Percentiles rank a stretch among this genome's conserved stretches.
Conservation (phyloP, 2,113 vertebrate species). For the Leptodactylus fuscus region DNA sequence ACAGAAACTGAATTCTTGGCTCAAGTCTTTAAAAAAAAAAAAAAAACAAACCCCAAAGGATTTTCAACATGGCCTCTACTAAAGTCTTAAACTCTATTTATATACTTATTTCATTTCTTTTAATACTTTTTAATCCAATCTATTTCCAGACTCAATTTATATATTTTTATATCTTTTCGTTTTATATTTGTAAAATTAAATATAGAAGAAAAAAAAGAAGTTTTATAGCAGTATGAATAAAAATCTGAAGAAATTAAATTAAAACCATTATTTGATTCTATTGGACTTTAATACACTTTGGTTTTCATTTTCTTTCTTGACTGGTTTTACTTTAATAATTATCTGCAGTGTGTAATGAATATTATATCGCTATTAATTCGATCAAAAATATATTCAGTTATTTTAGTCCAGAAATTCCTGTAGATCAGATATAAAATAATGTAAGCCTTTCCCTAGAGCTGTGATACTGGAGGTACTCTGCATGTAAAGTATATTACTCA, state of each 20-base stretch:
- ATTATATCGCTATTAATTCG: not conserved
- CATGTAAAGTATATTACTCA: too few species aligned
- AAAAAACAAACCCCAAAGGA: not conserved
- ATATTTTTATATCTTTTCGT: slow-evolving; percentile 1
- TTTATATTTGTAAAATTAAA: slow-evolving; percentile 14
- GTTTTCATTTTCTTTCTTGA: not conserved
- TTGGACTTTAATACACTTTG: not conserved
- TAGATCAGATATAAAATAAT: too few species aligned
- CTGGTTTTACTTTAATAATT: not conserved
- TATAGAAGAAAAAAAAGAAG: not conserved
- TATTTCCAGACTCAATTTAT: not conserved
- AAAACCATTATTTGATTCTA: not conserved
- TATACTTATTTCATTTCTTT: not conserved
- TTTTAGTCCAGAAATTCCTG: not conserved
- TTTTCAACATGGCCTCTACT: not conserved
- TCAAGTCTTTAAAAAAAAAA: not conserved
- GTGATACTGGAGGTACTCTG: too few species aligned
- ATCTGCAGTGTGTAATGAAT: not conserved
- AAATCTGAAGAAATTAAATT: slow-evolving; percentile 7
- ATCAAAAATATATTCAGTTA: not conserved
- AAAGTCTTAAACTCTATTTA: too few species aligned
- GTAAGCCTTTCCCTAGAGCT: too few species aligned
- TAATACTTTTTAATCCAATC: not conserved
- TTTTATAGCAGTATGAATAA: not conserved
- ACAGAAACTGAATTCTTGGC: not conserved